These are phyloP conservation scores for Holothuria glaberrima DNA, from an alignment of 35 echinoderm and acorn worm species.

Conservation along the genomic window DNA sequence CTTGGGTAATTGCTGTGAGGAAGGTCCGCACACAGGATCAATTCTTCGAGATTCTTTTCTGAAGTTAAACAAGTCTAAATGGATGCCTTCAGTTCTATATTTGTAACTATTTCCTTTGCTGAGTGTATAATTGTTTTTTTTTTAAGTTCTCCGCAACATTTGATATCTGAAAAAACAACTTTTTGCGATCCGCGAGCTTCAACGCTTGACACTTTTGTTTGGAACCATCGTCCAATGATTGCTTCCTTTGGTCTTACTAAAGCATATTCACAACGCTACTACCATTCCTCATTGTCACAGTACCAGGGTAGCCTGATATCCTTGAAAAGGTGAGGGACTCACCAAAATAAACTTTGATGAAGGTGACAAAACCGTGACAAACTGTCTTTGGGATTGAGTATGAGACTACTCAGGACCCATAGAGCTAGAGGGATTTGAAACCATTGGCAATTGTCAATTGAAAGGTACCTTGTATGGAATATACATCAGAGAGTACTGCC, in stretches of 20 bases:
- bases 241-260: too few relatives aligned
- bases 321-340: neutral
- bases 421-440: neutral
- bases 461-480: neutral
- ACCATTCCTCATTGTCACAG: neutral
- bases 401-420: neutral
- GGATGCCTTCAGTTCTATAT: neutral
- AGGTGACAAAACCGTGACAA: neutral
- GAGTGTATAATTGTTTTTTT: neutral
- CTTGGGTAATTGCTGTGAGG: conserved; percentile 9
- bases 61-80: neutral
- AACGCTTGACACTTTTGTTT: neutral
- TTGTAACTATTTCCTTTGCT: neutral
- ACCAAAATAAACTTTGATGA: conserved; percentile 1
- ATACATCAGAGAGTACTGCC: neutral
- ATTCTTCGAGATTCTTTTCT: neutral
- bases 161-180: neutral
- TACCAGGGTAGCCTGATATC: too few relatives aligned
- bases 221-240: neutral
- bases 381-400: neutral
- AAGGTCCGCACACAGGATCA: conserved; percentile 9
- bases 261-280: neutral
- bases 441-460: neutral
- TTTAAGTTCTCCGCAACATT: neutral
- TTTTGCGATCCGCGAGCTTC: neutral